A percentile compares a stretch with the other conserved stretches of the same genome.
Conservation (phyloP, 2,888 invertebrate species). For the Thumatha senex region DNA sequence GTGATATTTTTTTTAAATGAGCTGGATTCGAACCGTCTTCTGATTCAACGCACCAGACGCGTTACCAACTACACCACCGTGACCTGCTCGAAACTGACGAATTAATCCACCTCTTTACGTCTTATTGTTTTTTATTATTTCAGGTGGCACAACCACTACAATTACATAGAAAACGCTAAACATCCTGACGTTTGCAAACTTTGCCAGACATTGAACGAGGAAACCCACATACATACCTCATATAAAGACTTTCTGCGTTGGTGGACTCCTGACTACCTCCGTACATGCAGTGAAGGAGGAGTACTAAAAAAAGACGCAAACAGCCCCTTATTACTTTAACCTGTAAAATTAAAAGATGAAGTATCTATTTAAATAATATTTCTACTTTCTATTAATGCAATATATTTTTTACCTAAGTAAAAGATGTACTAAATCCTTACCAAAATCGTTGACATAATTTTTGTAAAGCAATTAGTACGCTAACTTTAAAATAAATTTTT, state of each 20-base stretch:
- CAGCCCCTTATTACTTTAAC: background rate
- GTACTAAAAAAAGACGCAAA: background rate
- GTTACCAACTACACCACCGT: too few relatives aligned
- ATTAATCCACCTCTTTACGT: too few relatives aligned
- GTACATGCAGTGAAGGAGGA: conserved; percentile 23
- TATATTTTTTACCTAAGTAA: too few relatives aligned
- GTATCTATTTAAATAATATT: background rate
- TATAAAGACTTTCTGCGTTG: conserved; percentile 52
- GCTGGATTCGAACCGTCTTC: too few relatives aligned
- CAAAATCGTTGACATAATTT: too few relatives aligned
- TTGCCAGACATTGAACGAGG: conserved; percentile 51
- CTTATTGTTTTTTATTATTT: conserved; percentile 6
- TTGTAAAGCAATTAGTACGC: too few relatives aligned
- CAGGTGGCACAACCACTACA: conserved; percentile 68
- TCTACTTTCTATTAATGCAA: too few relatives aligned
- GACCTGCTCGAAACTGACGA: too few relatives aligned
- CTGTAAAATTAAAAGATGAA: background rate
- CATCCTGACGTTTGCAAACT: conserved; percentile 52
- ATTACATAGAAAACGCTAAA: conserved; percentile 37
- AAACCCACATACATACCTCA: conserved; percentile 16
- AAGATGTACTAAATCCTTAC: too few relatives aligned
- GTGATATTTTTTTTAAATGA: too few relatives aligned
- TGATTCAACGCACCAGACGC: too few relatives aligned
- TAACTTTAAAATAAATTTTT: too few relatives aligned
- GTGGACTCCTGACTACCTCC: conserved; percentile 55